Base-by-base conservation (phyloP, 1,140 invertebrate species). In the Latrodectus geometricus region DNA sequence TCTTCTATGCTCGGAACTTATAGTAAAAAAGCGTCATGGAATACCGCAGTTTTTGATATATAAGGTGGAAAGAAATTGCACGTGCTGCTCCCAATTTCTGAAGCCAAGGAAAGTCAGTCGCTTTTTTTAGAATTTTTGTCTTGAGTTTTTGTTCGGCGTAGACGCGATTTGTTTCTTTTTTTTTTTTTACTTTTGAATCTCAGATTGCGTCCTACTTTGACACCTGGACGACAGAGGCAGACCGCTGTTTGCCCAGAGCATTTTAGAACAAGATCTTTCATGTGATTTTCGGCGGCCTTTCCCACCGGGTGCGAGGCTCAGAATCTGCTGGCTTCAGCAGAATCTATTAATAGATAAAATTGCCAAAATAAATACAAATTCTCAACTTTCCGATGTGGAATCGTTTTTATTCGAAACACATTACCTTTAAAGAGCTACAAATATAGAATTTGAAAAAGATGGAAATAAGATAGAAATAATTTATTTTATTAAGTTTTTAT, bases 171-270 rank as follows among this genome's bases (percentile, higher is more conserved):
- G 49, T 12, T 52, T 23, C 49, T 70, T 61, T 21, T 61, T 70
- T 70, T 81, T 72, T 56, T 50, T 49, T 50, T 74, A 68, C 11
- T 81, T 74, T 74, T 83, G 70, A 83, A 83, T 66, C 70, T 61
- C 56, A 74, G 70, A 83, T 83, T 74, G 69, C 69, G 80, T 83
- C 80, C 80, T 83, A 83, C 70, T 83, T 83, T 35, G 80, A 83
- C 80, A 83, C 80, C 80, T 83, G 80, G 80, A 83, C 80, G 66
- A 81, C 79, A 81, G 21, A 23, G 0, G 68, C 76, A 12, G 23
- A 35, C 20, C 66, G 20, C 48, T 54, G 50, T 14, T n/a, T 21
- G 79, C 66, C 35, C 66, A 52, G 68, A 35, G 35, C 35, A 5
- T 5, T 35, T 35, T 35, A 5, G 35, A 35, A 49, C 68, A 49